These are phyloP conservation scores for Enoplolaimus lenunculus DNA, from an alignment of 2,888 invertebrate species.

Conservation along the genomic window DNA sequence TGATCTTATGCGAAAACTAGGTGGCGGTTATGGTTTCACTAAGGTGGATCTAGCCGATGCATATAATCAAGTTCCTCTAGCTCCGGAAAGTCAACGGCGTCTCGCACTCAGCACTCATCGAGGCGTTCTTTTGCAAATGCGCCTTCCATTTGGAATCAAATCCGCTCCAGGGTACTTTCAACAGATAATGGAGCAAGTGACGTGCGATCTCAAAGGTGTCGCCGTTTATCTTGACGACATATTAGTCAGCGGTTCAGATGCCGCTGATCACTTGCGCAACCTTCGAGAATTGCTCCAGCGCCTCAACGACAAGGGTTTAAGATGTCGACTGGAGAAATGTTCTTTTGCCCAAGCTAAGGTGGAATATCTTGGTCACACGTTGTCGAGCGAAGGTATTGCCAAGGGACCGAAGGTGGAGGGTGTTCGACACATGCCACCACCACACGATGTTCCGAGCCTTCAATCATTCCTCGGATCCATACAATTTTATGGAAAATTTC, in stretches of 20 bases:
- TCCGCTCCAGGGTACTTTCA: conserved; percentile 1
- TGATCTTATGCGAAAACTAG: conserved; percentile 25
- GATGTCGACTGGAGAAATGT: conserved; percentile 29
- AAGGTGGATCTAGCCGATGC: conserved; percentile 3
- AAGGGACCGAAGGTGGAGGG: conserved; percentile 29
- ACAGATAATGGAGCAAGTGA: conserved; percentile 28
- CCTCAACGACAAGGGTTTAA: conserved; percentile 25
- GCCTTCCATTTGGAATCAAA: conserved; percentile 7
- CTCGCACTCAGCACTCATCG: background rate
- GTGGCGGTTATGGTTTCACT: conserved; percentile 23
- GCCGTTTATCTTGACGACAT: conserved; percentile 28
- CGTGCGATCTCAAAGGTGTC: conserved; percentile 27
- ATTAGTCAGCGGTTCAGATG: conserved; percentile 24
- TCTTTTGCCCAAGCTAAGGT: conserved; percentile 27
- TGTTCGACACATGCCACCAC: conserved; percentile 29
- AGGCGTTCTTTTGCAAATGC: background rate
- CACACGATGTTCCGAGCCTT: conserved; percentile 30
- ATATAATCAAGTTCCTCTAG: conserved; percentile 13
- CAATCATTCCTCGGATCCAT: conserved; percentile 32
- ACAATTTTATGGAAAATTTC: conserved; percentile 32
- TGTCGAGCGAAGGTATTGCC: conserved; percentile 28
- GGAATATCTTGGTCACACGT: conserved; percentile 29
- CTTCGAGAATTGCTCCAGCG: conserved; percentile 25
- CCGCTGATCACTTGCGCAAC: conserved; percentile 25
- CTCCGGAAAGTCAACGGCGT: background rate